Evolutionary conservation across 2,888 invertebrate genomes (phyloP).

Genomic region (Folsomia manolachei): DNA sequence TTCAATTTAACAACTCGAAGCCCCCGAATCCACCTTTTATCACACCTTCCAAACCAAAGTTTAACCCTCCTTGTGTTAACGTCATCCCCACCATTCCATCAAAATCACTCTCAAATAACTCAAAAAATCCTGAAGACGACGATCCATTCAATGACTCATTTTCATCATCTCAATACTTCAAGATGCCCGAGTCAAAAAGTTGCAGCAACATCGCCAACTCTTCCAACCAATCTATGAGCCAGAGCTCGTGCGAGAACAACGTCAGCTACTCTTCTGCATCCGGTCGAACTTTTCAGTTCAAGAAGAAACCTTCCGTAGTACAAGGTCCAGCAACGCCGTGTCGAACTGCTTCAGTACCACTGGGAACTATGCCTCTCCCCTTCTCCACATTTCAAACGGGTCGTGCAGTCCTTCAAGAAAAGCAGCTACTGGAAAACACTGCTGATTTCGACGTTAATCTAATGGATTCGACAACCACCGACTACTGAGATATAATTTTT

Average conservation of each 20-base stretch:
- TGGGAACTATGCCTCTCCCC: conserved; percentile 6
- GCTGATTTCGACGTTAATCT: too few species aligned
- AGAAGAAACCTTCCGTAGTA: background rate
- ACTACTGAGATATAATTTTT: too few species aligned
- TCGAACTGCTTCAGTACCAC: background rate
- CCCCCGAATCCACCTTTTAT: background rate
- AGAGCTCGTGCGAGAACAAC: background rate
- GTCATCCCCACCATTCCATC: background rate
- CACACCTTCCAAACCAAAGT: background rate
- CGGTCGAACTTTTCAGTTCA: conserved; percentile 1
- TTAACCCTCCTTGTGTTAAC: background rate
- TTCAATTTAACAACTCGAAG: background rate
- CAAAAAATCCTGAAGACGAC: background rate
- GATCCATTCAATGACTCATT: background rate
- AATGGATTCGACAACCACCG: too few species aligned
- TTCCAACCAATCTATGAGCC: background rate
- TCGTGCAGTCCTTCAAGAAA: background rate
- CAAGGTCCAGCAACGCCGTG: background rate
- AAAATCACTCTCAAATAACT: background rate
- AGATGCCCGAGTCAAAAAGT: too few species aligned
- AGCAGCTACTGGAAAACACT: background rate
- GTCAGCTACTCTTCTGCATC: background rate
- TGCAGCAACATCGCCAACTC: background rate
- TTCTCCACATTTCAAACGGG: conserved; percentile 13
- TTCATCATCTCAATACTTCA: background rate